Conservation (phyloP, 2,888 invertebrate genomes). For the Diarsia dahlii region DNA sequence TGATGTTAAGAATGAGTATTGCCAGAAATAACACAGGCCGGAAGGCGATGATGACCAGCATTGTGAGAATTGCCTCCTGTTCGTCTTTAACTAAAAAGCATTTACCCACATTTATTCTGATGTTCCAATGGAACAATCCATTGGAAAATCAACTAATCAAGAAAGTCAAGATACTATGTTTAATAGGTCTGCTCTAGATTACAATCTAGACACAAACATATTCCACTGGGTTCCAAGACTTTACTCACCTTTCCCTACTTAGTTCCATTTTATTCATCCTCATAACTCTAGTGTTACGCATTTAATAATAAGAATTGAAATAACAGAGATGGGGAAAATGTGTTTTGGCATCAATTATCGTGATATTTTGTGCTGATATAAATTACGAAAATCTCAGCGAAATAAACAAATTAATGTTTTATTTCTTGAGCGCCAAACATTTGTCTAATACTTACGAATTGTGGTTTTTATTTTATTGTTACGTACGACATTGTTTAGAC, state of each 20-base stretch:
- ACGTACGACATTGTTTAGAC: not conserved
- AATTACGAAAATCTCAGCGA: not conserved
- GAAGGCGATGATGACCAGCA: not conserved
- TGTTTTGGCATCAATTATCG: slow-evolving; percentile 9
- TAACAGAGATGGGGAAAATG: not conserved
- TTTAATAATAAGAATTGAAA: slow-evolving; percentile 3
- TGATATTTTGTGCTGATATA: not conserved
- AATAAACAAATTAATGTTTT: slow-evolving; percentile 5
- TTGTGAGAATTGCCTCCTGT: not conserved
- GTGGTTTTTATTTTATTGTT: not conserved
- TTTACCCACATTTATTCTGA: not conserved
- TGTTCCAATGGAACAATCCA: not conserved
- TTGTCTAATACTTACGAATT: not conserved
- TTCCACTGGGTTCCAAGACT: not conserved
- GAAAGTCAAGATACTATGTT: no score
- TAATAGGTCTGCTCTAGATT: no score
- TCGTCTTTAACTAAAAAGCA: not conserved
- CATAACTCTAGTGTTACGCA: not conserved
- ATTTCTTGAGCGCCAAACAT: not conserved
- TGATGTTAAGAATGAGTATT: slow-evolving; percentile 13
- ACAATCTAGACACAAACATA: not conserved
- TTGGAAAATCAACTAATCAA: not conserved
- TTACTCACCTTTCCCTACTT: not conserved
- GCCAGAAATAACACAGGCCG: slow-evolving; percentile 1
- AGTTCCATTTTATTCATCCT: not conserved